Conservation (phyloP, 1,140 invertebrate species). For the Drosophila paulistorum region DNA sequence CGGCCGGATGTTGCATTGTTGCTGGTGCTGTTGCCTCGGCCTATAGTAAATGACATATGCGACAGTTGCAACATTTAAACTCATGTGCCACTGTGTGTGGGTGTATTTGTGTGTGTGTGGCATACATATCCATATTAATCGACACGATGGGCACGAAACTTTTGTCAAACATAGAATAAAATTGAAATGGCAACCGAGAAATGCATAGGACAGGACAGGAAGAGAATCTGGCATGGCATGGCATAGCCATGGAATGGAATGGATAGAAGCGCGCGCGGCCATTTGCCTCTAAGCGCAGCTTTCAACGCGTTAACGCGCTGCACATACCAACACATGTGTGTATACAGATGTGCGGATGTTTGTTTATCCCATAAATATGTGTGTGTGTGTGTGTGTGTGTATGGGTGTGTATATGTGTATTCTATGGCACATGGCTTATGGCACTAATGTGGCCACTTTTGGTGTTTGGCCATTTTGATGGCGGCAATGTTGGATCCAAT, state of each 20-base stretch:
- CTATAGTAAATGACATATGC: slow-evolving; percentile 15
- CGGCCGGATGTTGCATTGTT: slow-evolving; percentile 17
- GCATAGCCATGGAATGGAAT: background rate
- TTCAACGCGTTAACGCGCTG: slow-evolving; percentile 21
- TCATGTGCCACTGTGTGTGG: background rate
- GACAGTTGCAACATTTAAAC: slow-evolving; percentile 17
- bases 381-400: background rate
- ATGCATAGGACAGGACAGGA: background rate
- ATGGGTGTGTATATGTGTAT: background rate
- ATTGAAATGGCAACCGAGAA: slow-evolving; percentile 13
- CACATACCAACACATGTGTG: slow-evolving; percentile 11
- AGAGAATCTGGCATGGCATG: background rate
- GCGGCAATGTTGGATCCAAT: slow-evolving; percentile 15
- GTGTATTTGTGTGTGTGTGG: background rate
- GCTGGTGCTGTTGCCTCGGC: background rate
- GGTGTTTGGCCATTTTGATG: slow-evolving; percentile 2
- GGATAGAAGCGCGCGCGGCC: slow-evolving; percentile 9
- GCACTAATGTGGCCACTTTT: slow-evolving; percentile 23
- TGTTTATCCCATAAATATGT: background rate
- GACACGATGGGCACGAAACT: slow-evolving; percentile 15
- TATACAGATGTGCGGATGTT: slow-evolving; percentile 1
- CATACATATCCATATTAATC: slow-evolving; percentile 22
- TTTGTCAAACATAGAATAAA: slow-evolving; percentile 14
- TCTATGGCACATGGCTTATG: slow-evolving; percentile 19
- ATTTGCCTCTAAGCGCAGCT: slow-evolving; percentile 26